Evolutionary conservation across 64 coral and sea anemone species (phyloP).

Genomic region (Dendronephthya gigantea): DNA sequence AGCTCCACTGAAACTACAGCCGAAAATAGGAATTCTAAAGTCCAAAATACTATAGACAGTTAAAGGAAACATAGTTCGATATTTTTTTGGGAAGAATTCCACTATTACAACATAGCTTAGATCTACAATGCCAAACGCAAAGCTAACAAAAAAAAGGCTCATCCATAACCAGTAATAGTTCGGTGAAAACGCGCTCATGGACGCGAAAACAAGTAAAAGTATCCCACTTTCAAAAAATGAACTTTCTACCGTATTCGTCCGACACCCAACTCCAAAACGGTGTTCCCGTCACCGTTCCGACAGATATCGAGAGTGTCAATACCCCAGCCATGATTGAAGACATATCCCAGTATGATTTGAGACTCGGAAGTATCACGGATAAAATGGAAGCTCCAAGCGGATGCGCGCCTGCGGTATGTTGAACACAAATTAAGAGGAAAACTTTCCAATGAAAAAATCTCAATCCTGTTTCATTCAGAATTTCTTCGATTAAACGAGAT

Average conservation of each 20-base stretch:
- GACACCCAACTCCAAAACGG: neutral
- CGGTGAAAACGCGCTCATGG: neutral
- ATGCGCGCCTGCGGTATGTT: neutral
- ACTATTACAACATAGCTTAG: neutral
- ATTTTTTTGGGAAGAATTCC: neutral
- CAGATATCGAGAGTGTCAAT: neutral
- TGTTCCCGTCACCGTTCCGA: neutral
- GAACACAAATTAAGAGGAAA: neutral
- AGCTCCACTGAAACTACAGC: neutral
- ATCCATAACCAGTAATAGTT: neutral
- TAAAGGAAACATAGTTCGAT: neutral
- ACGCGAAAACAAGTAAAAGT: neutral
- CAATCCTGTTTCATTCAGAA: neutral
- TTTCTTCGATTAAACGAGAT: neutral
- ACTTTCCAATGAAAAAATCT: neutral
- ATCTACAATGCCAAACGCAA: neutral
- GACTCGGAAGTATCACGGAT: neutral
- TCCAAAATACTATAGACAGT: neutral
- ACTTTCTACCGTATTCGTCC: neutral
- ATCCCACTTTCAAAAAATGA: neutral
- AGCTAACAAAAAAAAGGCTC: neutral
- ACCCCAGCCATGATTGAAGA: neutral
- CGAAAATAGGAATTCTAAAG: neutral
- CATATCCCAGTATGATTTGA: neutral
- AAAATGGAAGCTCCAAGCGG: neutral